Evolutionary conservation across 2,113 vertebrate genomes (phyloP), one percentile per base, ranked within the genome.

Genomic region (Clinocottus analis): DNA sequence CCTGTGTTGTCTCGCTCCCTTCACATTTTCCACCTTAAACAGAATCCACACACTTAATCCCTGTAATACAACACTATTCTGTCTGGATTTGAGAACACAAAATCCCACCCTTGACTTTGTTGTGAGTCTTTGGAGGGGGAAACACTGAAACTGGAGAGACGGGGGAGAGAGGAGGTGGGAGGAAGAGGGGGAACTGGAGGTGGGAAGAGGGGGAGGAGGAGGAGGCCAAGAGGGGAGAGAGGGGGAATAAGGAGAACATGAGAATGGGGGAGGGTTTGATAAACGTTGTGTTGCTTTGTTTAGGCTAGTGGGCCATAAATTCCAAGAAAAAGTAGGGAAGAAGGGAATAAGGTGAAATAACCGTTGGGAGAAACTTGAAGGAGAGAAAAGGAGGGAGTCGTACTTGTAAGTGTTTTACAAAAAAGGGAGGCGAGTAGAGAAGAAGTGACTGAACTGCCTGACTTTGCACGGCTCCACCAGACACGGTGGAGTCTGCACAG

Each of bases 231-330:
- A 59, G 33, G 16, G 23, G 13, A 2, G 25, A 58, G 51, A 58
- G 55, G 27, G 70, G 65, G 43, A 7, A 31, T 35, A 19, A 65
- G 25, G 60, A 75, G 73, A 68, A 75, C 51, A 81, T 65, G 75
- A 73, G 72, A 75, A 72, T 23, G 85, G 85, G 86, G 80, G 73
- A 65, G 81, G 83, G 85, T 78, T 80, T 88, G 84, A 91, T 91
- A 85, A 91, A 91, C 35, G 55, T 76, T 62, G 82, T 81, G 84
- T 87, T 90, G 80, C 87, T 89, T 84, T 90, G 89, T 92, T 92
- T 89, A 80, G 87, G 86, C 88, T 90, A 80, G 76, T 81, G 72
- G 80, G 87, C 75, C 87, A 90, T 93, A 92, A 92, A 93, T 93
- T 92, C 91, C 86, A 84, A 77, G 37, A 55, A 51, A 59, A 66